phyloP scores from a whole-genome alignment of 2,888 invertebrate species.

The Erynnis tages region DNA sequence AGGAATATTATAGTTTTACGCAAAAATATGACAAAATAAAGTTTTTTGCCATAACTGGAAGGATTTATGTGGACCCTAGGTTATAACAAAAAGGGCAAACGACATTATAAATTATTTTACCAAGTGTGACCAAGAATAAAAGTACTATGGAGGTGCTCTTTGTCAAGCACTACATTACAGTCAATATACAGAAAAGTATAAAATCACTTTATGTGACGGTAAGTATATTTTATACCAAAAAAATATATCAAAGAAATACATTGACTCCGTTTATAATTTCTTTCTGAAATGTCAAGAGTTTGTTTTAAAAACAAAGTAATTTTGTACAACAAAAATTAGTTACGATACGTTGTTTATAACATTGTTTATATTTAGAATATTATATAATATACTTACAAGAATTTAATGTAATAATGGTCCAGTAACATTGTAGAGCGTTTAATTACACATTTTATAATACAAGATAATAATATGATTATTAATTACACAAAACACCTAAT shows the following conservation, averaged over 20 bases:
- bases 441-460: background rate
- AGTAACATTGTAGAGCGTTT: conserved; percentile 31
- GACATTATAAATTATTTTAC: too few species aligned
- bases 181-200: too few species aligned
- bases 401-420: conserved; percentile 35
- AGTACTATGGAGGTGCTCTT: too few species aligned
- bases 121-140: too few species aligned
- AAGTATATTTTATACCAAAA: too few species aligned
- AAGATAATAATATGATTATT: conserved; percentile 24
- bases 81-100: conserved; percentile 23
- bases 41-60: conserved; percentile 42
- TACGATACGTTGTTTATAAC: background rate
- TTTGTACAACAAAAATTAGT: background rate
- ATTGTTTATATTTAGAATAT: background rate
- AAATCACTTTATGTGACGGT: too few species aligned
- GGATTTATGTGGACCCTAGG: conserved; percentile 57
- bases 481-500: conserved; percentile 28
- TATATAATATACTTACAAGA: conserved; percentile 5
- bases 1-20: too few species aligned
- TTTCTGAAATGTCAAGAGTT: too few species aligned
- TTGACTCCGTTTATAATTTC: too few species aligned
- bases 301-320: too few species aligned
- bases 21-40: background rate
- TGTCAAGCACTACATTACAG: too few species aligned
- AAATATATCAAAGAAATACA: too few species aligned